Conservation (phyloP, 2,888 invertebrate genomes). For the Andrena praecox region DNA sequence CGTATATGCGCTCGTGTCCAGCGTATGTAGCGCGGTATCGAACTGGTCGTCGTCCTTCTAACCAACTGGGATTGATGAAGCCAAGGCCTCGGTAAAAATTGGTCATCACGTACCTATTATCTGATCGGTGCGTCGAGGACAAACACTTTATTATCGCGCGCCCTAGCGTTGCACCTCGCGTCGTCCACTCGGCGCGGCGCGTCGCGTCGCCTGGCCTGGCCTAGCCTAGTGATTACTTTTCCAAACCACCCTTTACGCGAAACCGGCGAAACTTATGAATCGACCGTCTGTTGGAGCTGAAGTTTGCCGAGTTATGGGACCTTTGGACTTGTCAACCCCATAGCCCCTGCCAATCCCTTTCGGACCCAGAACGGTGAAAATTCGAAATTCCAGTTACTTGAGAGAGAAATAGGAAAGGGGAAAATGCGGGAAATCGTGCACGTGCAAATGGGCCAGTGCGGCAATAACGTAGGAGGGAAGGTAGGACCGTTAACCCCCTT, state of each 20-base stretch:
- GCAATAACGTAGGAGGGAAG: conserved; percentile 93
- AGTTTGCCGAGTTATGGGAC: neutral
- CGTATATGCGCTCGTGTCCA: conserved; percentile 4
- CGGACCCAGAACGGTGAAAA: neutral
- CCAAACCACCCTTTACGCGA: neutral
- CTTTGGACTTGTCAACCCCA: neutral
- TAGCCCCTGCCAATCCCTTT: neutral
- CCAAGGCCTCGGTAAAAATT: conserved; percentile 75
- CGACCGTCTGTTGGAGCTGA: neutral
- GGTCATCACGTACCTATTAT: conserved; percentile 70
- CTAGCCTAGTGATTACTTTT: neutral
- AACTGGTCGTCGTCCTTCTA: conserved; percentile 70
- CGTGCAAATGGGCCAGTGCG: conserved; percentile 94
- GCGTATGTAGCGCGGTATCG: conserved; percentile 58
- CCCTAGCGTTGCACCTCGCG: conserved; percentile 46
- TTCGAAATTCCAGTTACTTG: neutral
- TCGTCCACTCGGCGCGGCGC: neutral
- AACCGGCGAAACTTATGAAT: too few relatives aligned
- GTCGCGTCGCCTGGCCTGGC: too few relatives aligned
- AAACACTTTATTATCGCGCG: conserved; percentile 68
- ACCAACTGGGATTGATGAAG: conserved; percentile 73
- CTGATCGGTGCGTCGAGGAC: conserved; percentile 76
- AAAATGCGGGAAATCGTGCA: conserved; percentile 93
- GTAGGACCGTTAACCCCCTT: conserved; percentile 82
- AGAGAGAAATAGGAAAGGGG: conserved; percentile 77